A percentile compares a stretch with the other conserved stretches of the same genome.
phyloP scores from a whole-genome alignment of 2,797 vertebrate genomes.

The Silurus lanzhouensis region DNA sequence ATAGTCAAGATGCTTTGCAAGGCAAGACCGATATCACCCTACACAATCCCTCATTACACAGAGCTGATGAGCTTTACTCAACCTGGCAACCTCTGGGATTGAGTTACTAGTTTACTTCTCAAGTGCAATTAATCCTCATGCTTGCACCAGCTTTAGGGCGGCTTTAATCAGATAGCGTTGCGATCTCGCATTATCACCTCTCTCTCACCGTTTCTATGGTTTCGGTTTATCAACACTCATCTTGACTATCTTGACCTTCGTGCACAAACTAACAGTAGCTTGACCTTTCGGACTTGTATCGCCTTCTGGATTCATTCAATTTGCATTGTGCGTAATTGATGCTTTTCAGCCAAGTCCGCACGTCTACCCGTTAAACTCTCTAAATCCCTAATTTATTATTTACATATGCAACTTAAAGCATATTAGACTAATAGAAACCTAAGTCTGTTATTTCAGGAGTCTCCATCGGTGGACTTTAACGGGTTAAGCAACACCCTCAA shows the following conservation, averaged over 20 bases:
- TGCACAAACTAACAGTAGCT: not conserved
- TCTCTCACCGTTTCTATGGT: slow-evolving; percentile 33
- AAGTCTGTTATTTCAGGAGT: slow-evolving; percentile 9
- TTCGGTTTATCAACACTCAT: slow-evolving; percentile 3
- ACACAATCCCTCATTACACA: slow-evolving; percentile 15
- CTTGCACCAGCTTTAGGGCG: slow-evolving; percentile 29
- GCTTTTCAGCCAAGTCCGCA: not conserved
- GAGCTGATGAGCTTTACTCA: slow-evolving; percentile 40
- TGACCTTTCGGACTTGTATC: slow-evolving; percentile 36
- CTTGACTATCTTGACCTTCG: slow-evolving; percentile 68
- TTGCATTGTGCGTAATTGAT: not conserved
- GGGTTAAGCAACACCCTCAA: not conserved
- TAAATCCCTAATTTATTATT: slow-evolving; percentile 4
- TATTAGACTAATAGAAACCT: not conserved
- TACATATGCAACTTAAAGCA: not conserved
- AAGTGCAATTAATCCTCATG: slow-evolving; percentile 48
- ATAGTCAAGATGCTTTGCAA: slow-evolving; percentile 33
- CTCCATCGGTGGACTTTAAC: not conserved
- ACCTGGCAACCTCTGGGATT: slow-evolving; percentile 43
- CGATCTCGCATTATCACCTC: slow-evolving; percentile 61
- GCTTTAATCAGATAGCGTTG: slow-evolving; percentile 65
- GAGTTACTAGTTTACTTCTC: slow-evolving; percentile 41
- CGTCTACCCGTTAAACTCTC: slow-evolving; percentile 1
- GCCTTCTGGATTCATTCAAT: slow-evolving; percentile 62
- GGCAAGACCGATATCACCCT: slow-evolving; percentile 23